Evolutionary conservation across 2,888 invertebrate species (phyloP), one percentile per base, ranked within the genome.

Genomic region (Amphiduros pacificus): DNA sequence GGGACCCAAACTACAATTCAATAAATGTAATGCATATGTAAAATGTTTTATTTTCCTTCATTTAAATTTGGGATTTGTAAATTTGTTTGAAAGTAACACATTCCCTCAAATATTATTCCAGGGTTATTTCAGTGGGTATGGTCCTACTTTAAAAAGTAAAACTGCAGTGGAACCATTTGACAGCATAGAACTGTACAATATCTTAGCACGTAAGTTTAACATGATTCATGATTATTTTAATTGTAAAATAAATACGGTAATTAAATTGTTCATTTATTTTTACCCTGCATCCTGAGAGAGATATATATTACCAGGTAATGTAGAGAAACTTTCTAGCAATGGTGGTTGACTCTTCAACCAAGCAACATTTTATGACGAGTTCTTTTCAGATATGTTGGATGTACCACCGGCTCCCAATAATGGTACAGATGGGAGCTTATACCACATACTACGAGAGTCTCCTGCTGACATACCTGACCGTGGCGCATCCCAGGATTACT

Each of bases 171-270:
- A 74, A 41, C 77, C 84, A 2, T 84, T 84, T 71, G 77, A 81
- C 62, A 84, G 83, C 67, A 79, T 84, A 51, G 83, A 84, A 62
- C 66, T 84, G 11, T 84, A 84, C 73, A 83, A 84, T 69, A 64
- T 84, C 36, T 76, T 84, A 73, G 70, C 78, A 57, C 78, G 83
- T 77, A 64, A 63, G 69, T n/a, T n/a, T n/a, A n/a, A n/a, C n/a
- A n/a, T n/a, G n/a, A n/a, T n/a, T n/a, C n/a, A n/a, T n/a, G n/a
- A n/a, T n/a, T n/a, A n/a, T n/a, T n/a, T n/a, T n/a, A n/a, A n/a
- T n/a, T n/a, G n/a, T n/a, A n/a, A n/a, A n/a, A n/a, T n/a, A n/a
- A n/a, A n/a, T n/a, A n/a, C n/a, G n/a, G n/a, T n/a, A n/a, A n/a
- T n/a, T n/a, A n/a, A n/a, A n/a, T n/a, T n/a, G n/a, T n/a, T n/a